Percentiles rank a stretch among this genome's conserved stretches.
Conservation (phyloP, 2,888 invertebrate species). For the Synergus gifuensis region DNA sequence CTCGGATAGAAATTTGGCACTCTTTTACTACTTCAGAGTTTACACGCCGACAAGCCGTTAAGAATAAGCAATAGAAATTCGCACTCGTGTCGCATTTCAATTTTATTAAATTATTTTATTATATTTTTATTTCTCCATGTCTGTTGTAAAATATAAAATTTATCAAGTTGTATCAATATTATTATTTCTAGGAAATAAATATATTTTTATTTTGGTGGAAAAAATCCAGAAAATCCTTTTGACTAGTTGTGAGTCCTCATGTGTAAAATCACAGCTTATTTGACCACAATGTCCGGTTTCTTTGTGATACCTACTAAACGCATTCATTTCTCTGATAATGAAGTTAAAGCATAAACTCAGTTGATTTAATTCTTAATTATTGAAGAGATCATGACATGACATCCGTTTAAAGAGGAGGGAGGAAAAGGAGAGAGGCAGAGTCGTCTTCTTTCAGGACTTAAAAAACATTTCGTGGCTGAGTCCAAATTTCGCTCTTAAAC, state of each 20-base stretch:
- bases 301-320: background rate
- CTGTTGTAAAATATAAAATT: too few relatives aligned
- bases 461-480: background rate
- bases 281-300: too few relatives aligned
- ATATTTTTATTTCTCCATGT: too few relatives aligned
- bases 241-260: too few relatives aligned
- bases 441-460: background rate
- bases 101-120: too few relatives aligned
- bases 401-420: background rate
- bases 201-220: too few relatives aligned
- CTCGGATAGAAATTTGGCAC: background rate
- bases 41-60: background rate
- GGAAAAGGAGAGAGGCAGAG: background rate
- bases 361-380: background rate
- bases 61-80: background rate
- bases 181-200: too few relatives aligned
- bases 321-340: background rate
- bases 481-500: background rate
- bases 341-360: background rate
- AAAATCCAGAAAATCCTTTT: too few relatives aligned
- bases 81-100: background rate
- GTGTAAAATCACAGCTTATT: too few relatives aligned
- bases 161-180: too few relatives aligned
- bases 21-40: constrained; percentile 1
- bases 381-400: background rate